phyloP scores from a whole-genome alignment of 1,140 invertebrate genomes.

The Bombus turneri region DNA sequence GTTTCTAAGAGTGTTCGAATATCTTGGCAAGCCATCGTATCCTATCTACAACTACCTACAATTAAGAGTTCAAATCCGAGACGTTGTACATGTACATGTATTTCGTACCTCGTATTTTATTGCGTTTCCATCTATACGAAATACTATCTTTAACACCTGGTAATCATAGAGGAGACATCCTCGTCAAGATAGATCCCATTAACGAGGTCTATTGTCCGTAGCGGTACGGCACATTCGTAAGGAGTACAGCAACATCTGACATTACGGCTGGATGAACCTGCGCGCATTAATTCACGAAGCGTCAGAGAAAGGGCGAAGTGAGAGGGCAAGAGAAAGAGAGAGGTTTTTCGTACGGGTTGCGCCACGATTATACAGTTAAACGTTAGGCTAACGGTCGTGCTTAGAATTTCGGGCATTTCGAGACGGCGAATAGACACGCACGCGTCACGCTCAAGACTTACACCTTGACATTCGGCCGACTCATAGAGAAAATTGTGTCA shows the following conservation, averaged over 20 bases:
- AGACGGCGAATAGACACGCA: constrained; percentile 34
- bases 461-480: constrained; percentile 61
- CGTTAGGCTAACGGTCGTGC: constrained; percentile 70
- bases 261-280: constrained; percentile 1
- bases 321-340: neutral
- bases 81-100: too few species aligned
- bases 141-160: neutral
- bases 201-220: neutral
- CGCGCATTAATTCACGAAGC: constrained; percentile 9
- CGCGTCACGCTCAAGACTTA: constrained; percentile 31
- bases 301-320: constrained; percentile 1
- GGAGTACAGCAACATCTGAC: neutral
- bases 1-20: too few species aligned
- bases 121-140: too few species aligned
- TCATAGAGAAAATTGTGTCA: constrained; percentile 62
- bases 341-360: constrained; percentile 47
- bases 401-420: constrained; percentile 68
- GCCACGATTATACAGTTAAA: constrained; percentile 69
- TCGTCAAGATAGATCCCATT: neutral
- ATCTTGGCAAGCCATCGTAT: too few species aligned
- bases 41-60: too few species aligned
- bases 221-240: neutral
- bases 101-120: too few species aligned
- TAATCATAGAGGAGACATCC: neutral
- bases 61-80: too few species aligned